Base-by-base conservation (phyloP, 2,113 vertebrate species). In the Gymnogyps californianus region DNA sequence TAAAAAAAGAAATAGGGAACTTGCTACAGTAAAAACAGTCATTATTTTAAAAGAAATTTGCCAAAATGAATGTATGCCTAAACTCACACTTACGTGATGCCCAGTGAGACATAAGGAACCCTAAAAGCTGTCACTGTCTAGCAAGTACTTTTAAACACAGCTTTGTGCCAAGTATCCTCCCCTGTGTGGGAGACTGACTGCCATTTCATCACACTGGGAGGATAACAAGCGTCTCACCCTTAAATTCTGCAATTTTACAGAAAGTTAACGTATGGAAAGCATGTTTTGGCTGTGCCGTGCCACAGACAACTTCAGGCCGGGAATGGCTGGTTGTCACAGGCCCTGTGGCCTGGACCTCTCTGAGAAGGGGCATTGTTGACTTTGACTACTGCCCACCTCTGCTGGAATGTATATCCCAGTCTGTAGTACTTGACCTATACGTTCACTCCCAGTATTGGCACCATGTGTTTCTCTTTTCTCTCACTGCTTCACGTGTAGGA, bases 341-440 rank as follows among this genome's bases (percentile, higher is more conserved):
- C 25, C 61, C 85, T 21, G 15, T 32, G 40, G 57, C 51, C 80
- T 28, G 57, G 38, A 34, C 16, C 26, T 9, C 17, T 49, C 54
- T 4, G 11, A 47, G 46, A 21, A 47, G 13, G 28, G 21, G 9
- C 34, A 13, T 44, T 49, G 20, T 4, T 40, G 13, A 22, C 52
- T 16, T 31, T 22, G 76, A 26, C 67, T 14, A 5, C 61, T 21
- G 69, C 40, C 31, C 55, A 34, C 29, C 47, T 32, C 70, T 8
- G 24, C 85, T 61, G 44, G 14, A 52, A 62, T 1, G 13, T 0
- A 5, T 3, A 34, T 11, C 36, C 52, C 16, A 20, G 20, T 1
- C 66, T 6, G 17, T 2, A 26, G 64, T 7, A 38, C 66, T 1
- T 3, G 36, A 36, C 49, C 78, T 5, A 7, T 7, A 7, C 1